These are phyloP conservation scores for Caenorhabditis doughertyi DNA, from an alignment of 2,888 invertebrate genomes.

Conservation along the genomic window DNA sequence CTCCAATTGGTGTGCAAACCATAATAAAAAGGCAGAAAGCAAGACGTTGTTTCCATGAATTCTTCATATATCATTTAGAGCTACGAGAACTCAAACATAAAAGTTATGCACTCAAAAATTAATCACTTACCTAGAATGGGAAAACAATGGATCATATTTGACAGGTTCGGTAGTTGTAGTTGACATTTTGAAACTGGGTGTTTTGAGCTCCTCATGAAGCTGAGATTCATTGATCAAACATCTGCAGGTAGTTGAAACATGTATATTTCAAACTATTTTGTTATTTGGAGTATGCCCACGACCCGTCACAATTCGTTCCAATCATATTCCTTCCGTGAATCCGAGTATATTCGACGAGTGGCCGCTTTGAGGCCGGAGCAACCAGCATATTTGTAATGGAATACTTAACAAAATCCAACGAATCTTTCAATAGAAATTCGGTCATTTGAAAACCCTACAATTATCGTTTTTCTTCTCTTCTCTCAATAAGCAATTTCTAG, in stretches of 20 bases:
- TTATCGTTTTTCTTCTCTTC: not conserved
- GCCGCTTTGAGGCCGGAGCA: constrained; percentile 80
- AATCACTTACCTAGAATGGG: too few relatives aligned
- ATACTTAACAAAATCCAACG: not conserved
- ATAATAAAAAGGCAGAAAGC: too few relatives aligned
- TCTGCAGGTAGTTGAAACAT: constrained; percentile 67
- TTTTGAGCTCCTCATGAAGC: constrained; percentile 82
- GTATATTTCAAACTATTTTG: not conserved
- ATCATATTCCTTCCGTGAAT: constrained; percentile 82
- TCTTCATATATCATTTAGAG: too few relatives aligned
- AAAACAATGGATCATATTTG: too few relatives aligned
- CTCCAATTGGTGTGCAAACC: too few relatives aligned
- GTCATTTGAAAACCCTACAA: not conserved
- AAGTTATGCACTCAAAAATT: too few relatives aligned
- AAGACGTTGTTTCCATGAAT: too few relatives aligned
- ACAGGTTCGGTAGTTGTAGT: too few relatives aligned
- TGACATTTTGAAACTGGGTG: too few relatives aligned
- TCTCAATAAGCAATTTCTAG: constrained; percentile 60
- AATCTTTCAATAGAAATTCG: not conserved
- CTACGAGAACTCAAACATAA: too few relatives aligned
- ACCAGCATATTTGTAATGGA: constrained; percentile 78
- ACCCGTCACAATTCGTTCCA: constrained; percentile 82
- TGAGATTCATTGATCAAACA: constrained; percentile 83
- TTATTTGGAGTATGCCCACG: constrained; percentile 77
- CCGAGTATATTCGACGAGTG: constrained; percentile 81